phyloP scores from a whole-genome alignment of 2,888 invertebrate species.

The Anthrax anthrax region DNA sequence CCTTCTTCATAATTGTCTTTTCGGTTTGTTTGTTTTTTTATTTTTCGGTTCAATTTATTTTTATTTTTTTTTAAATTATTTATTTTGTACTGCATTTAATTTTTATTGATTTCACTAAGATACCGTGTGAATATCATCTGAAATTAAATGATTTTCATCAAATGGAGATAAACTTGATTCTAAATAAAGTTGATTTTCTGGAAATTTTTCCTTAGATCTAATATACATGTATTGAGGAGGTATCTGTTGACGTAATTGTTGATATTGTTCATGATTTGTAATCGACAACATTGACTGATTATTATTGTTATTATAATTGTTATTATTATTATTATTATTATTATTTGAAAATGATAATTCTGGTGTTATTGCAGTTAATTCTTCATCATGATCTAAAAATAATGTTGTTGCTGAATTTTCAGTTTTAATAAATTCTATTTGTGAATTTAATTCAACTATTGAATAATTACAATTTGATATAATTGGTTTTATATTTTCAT shows the following conservation, averaged over 20 bases:
- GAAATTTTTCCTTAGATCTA: slow-evolving; percentile 1
- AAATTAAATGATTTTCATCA: neutral
- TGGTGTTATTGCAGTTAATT: slow-evolving; percentile 1
- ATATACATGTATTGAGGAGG: slow-evolving; percentile 1
- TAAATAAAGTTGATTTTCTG: slow-evolving; percentile 10
- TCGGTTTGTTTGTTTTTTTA: too few species aligned
- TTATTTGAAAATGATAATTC: slow-evolving; percentile 7
- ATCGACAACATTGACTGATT: too few species aligned
- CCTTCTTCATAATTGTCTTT: too few species aligned
- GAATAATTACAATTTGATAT: neutral
- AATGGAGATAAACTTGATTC: slow-evolving; percentile 10
- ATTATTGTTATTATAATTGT: too few species aligned
- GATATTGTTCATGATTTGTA: too few species aligned
- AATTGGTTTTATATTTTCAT: slow-evolving; percentile 44
- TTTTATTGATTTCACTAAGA: too few species aligned
- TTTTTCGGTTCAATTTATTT: too few species aligned
- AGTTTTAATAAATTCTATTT: neutral
- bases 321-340: too few species aligned
- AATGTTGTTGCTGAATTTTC: too few species aligned
- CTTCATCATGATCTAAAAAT: neutral
- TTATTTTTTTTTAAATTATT: too few species aligned
- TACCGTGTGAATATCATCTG: too few species aligned
- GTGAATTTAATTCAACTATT: neutral
- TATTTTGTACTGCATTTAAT: too few species aligned
- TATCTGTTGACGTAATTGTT: slow-evolving; percentile 7